These are phyloP conservation scores for Eristalis intricaria DNA, from an alignment of 2,888 invertebrate species.

Conservation along the genomic window DNA sequence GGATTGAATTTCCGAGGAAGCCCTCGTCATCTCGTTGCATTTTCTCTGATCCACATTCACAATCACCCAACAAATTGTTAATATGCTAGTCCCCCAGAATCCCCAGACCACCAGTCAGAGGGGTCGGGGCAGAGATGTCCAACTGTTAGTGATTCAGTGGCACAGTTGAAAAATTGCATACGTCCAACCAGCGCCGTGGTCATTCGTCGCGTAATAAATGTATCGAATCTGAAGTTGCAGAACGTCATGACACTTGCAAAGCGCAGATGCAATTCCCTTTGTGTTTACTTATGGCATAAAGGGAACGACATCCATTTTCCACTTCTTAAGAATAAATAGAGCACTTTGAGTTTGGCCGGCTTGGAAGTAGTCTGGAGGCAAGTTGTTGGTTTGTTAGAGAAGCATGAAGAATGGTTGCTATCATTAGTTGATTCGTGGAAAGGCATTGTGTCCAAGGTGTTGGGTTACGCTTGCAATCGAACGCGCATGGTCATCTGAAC, in stretches of 20 bases:
- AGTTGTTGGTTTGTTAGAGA: no score
- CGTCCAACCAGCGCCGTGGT: background rate
- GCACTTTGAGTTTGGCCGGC: no score
- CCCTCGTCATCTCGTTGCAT: constrained; percentile 28
- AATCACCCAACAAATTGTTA: constrained; percentile 51
- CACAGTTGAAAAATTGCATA: no score
- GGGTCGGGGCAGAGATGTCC: background rate
- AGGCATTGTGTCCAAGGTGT: no score
- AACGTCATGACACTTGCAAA: constrained; percentile 36
- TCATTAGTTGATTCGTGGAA: no score
- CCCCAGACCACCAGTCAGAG: background rate
- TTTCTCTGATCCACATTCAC: constrained; percentile 26
- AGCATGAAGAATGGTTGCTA: no score
- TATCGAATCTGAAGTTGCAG: constrained; percentile 9
- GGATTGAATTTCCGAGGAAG: constrained; percentile 37
- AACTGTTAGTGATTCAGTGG: background rate
- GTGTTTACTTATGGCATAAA: no score
- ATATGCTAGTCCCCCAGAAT: constrained; percentile 14
- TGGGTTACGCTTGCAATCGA: no score
- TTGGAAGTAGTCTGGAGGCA: no score
- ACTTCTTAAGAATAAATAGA: no score
- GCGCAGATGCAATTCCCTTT: background rate
- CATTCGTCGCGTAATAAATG: constrained; percentile 31
- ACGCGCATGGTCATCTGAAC: no score
- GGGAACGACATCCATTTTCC: no score